A percentile compares a stretch with the other conserved stretches of the same genome.
These are phyloP conservation scores for Tetranychus truncatus DNA, from an alignment of 2,888 invertebrate species.

Conservation along the genomic window DNA sequence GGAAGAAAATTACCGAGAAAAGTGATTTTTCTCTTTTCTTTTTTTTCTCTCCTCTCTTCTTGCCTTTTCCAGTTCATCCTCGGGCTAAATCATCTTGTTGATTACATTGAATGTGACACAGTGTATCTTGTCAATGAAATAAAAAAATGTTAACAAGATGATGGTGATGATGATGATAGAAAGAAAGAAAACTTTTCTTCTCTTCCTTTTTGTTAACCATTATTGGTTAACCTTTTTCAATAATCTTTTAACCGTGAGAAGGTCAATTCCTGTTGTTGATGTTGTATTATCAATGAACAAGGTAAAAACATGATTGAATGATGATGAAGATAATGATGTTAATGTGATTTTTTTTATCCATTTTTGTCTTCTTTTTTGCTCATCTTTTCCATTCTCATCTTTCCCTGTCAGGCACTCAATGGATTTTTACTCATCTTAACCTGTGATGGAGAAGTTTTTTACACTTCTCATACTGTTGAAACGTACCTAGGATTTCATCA, in stretches of 20 bases:
- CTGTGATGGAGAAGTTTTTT: slow-evolving; percentile 98
- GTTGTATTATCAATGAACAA: too few species aligned
- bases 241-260: background rate
- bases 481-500: slow-evolving; percentile 99
- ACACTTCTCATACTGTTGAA: slow-evolving; percentile 97
- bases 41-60: background rate
- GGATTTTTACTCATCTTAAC: slow-evolving; percentile 97
- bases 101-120: background rate
- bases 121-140: background rate
- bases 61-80: background rate
- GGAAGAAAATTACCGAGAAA: background rate
- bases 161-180: too few species aligned
- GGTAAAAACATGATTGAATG: background rate
- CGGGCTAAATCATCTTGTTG: background rate
- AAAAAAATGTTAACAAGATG: background rate
- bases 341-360: background rate
- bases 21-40: background rate
- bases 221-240: background rate
- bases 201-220: background rate
- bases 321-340: background rate
- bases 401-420: slow-evolving; percentile 63
- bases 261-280: background rate
- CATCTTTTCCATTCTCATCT: background rate
- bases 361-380: background rate
- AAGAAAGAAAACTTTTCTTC: too few species aligned